Base-by-base conservation (phyloP, 2,888 invertebrate genomes). In the Drosophila mimetica region DNA sequence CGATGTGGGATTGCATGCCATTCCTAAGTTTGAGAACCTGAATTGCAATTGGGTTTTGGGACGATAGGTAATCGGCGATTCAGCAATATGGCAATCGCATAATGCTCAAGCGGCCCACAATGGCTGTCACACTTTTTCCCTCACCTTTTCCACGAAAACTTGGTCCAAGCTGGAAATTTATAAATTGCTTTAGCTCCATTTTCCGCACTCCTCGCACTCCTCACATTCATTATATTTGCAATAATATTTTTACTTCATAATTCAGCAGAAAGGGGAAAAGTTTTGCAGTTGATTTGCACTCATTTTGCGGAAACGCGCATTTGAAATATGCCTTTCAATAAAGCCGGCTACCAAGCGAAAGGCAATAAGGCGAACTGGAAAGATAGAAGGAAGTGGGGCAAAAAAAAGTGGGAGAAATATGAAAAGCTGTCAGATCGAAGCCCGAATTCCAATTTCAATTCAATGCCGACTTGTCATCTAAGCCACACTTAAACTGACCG, bases 231-330 rank as follows among this genome's bases (percentile, higher is more conserved):
- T 85, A 85, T 85, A 73, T 75, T 82, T 71, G 86, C 77, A 82
- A 85, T 82, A 80, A 86, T 86, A 81, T 86, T 86, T 86, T 79
- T 51, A 63, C 67, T 64, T 72, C 48, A 79, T 79, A 79, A 82
- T 75, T 76, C 72, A 64, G 72, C 53, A 28, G 34, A 47, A 67
- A 51, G 16, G 51, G 51, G 18, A 11, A 50, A 59, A 37, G 42
- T 72, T 50, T 41, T 41, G 46, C 69, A 70, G 51, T 79, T 72
- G 69, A 76, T 85, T 85, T 75, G 65, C 79, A 67, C 72, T 70
- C 76, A 69, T 72, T 84, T 80, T 44, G 32, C 73, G 70, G 73
- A 75, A 75, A 64, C 66, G 60, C 60, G 50, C 60, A 67, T 58
- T 76, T 75, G 66, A 85, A 85, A 80, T 78, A 84, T 80, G 81